phyloP scores from a whole-genome alignment of 2,113 vertebrate species.

The Dissostichus mawsoni region DNA sequence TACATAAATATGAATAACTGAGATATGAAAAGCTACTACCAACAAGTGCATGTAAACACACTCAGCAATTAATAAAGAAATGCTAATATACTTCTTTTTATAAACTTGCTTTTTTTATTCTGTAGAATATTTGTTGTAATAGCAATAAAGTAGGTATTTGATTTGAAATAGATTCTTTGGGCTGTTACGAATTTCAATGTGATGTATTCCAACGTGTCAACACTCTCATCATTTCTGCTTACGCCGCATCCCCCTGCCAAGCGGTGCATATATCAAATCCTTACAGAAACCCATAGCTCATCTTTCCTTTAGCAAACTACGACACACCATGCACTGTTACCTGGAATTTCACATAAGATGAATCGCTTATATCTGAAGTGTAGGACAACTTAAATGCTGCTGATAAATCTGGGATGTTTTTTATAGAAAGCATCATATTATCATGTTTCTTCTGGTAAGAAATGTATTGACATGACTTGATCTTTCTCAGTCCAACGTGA shows the following conservation, averaged over 20 bases:
- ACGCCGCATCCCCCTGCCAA: constrained; percentile 70
- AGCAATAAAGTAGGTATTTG: constrained; percentile 54
- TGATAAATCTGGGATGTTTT: constrained; percentile 61
- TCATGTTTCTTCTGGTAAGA: constrained; percentile 46
- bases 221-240: constrained; percentile 79
- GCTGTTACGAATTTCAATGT: constrained; percentile 52
- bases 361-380: constrained; percentile 53
- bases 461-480: constrained; percentile 50
- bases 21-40: background rate
- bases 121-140: constrained; percentile 33
- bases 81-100: background rate
- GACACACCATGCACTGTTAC: constrained; percentile 59
- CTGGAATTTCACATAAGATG: constrained; percentile 62
- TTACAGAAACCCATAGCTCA: constrained; percentile 73
- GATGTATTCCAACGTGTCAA: constrained; percentile 73
- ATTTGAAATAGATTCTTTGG: constrained; percentile 62
- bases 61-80: background rate
- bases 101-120: background rate
- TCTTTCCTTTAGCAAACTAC: constrained; percentile 71
- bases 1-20: background rate
- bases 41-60: background rate
- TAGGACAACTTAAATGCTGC: constrained; percentile 41
- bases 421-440: constrained; percentile 12
- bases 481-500: constrained; percentile 27
- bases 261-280: constrained; percentile 76